Evolutionary conservation across 2,888 invertebrate species (phyloP).

Genomic region (Ochropleura plecta): DNA sequence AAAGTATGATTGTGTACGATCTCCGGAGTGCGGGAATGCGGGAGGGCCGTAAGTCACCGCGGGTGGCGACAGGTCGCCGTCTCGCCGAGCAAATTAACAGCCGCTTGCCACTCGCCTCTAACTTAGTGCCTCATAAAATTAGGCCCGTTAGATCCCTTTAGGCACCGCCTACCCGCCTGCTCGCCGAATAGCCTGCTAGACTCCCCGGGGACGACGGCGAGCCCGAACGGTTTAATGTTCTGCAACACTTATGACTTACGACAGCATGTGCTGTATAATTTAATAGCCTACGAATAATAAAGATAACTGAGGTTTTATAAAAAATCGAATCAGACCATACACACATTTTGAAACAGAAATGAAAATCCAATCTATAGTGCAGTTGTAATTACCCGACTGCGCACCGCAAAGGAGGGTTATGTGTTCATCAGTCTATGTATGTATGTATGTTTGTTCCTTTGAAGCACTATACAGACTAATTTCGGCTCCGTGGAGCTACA

Average conservation of each 20-base stretch:
- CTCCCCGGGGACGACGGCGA: conserved; percentile 78
- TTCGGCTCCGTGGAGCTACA: conserved; percentile 4
- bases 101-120: conserved; percentile 86
- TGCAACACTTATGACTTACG: conserved; percentile 76
- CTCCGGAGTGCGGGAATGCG: conserved; percentile 65
- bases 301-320: neutral
- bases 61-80: conserved; percentile 86
- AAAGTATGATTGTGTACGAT: conserved; percentile 73
- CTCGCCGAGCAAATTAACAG: conserved; percentile 88
- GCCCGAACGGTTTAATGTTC: conserved; percentile 78
- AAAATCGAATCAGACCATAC: neutral
- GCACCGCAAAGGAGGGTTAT: too few relatives aligned
- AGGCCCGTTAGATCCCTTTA: conserved; percentile 86
- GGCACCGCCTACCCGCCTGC: conserved; percentile 72
- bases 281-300: neutral
- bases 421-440: too few relatives aligned
- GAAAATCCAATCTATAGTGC: neutral
- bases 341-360: neutral
- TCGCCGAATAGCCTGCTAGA: conserved; percentile 62
- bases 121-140: conserved; percentile 90
- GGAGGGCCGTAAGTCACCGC: conserved; percentile 87
- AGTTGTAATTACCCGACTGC: too few relatives aligned
- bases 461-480: too few relatives aligned
- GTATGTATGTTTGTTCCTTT: too few relatives aligned
- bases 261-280: conserved; percentile 44